Evolutionary conservation across 2,888 invertebrate genomes (phyloP).

Genomic region (Diarsia mendica): DNA sequence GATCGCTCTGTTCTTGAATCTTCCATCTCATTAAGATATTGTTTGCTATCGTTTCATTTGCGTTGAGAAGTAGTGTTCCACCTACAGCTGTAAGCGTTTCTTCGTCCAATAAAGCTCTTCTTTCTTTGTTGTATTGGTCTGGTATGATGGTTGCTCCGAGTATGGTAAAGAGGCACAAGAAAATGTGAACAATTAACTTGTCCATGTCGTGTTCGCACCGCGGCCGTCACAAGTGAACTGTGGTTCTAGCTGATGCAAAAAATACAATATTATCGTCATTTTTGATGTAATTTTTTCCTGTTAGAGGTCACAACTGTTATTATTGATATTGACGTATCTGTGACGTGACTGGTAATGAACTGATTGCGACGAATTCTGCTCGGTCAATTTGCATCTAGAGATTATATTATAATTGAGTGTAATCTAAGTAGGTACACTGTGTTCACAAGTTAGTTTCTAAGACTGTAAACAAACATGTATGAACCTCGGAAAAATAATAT

Average conservation of each 20-base stretch:
- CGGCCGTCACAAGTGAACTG: slow-evolving; percentile 34
- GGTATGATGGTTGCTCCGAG: slow-evolving; percentile 66
- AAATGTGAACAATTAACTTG: slow-evolving; percentile 42
- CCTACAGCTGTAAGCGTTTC: slow-evolving; percentile 88
- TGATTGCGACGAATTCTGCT: not conserved
- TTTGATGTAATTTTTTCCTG: not conserved
- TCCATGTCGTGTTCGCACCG: slow-evolving; percentile 51
- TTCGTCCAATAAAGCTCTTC: slow-evolving; percentile 74
- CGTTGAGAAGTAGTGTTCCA: slow-evolving; percentile 82
- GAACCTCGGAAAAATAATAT: not conserved
- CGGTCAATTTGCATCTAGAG: not conserved
- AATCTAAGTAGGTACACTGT: not conserved
- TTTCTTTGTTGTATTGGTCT: slow-evolving; percentile 70
- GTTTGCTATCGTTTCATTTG: slow-evolving; percentile 89
- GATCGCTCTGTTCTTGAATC: slow-evolving; percentile 84
- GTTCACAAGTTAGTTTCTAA: not conserved
- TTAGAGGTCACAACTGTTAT: slow-evolving; percentile 1
- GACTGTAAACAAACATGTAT: not conserved
- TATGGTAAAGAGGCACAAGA: slow-evolving; percentile 62
- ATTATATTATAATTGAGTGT: not conserved
- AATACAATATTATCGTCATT: not conserved
- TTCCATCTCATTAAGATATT: slow-evolving; percentile 90
- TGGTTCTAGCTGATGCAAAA: not conserved
- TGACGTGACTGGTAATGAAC: not conserved
- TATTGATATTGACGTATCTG: not conserved